Base-by-base conservation (phyloP, 1,140 invertebrate species). In the Araneus ventricosus region DNA sequence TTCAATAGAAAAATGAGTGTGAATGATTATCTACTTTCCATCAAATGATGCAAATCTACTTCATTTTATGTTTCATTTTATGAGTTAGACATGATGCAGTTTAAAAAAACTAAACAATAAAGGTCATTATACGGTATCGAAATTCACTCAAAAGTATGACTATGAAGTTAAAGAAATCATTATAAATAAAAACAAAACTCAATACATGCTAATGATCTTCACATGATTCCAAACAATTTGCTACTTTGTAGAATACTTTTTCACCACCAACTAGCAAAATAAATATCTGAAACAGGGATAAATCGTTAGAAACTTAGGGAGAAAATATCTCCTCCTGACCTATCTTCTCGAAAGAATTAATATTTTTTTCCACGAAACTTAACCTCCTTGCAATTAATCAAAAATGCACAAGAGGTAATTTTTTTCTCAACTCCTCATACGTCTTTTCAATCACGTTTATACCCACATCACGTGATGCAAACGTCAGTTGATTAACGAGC, bases 381-480 rank as follows among this genome's bases (percentile, higher is more conserved):
- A 6, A 82, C n/a, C 75, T 27, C 30, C 4, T 22, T 24, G 52
- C 41, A 90, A 90, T 84, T 90, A 90, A 90, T 90, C 89, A 90
- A 80, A 24, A n/a, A 24, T n/a, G 17, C 34, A 22, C 2, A 90
- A 41, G 41, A 82, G 37, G 22, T 59, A n/a, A 79, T 61, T 86
- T 82, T n/a, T 45, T 82, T 41, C 45, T n/a, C 41, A 37, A 41
- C 70, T 90, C 8, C 39, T 41, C 37, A 34, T 30, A 63, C 61
- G 37, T 57, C 84, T 80, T 75, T 86, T 79, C 27, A 37, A 37
- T 75, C 67, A 75, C 67, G 67, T 75, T 75, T 14, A 75, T 20
- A 75, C 67, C 30, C 67, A 75, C 67, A 86, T 92, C 90, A 92
- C 90, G 90, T 92, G 61, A 85, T 86, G 30, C 24, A n/a, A 63